Evolutionary conservation across 2,797 vertebrate species (phyloP).

Genomic region (Discoglossus pictus): DNA sequence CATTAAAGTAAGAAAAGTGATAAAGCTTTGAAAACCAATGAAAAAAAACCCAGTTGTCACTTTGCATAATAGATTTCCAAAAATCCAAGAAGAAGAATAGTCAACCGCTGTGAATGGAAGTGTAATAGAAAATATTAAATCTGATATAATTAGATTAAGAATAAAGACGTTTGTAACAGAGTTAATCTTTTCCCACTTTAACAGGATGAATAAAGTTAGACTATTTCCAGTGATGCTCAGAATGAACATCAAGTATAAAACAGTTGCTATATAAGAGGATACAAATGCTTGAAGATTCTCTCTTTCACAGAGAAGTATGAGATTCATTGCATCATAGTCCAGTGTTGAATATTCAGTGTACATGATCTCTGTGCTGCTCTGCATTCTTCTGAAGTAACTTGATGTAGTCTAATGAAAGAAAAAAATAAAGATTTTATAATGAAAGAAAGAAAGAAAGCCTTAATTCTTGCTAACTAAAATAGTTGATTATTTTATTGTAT

Average conservation of each 20-base stretch:
- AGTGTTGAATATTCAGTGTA: too few species aligned
- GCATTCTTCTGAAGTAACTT: too few species aligned
- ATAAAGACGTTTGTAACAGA: constrained; percentile 54
- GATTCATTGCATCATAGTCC: too few species aligned
- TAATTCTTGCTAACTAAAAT: too few species aligned
- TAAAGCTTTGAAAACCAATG: constrained; percentile 59
- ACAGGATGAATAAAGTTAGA: constrained; percentile 49
- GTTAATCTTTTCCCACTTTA: constrained; percentile 44
- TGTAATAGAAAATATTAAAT: constrained; percentile 54
- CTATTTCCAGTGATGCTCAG: constrained; percentile 54
- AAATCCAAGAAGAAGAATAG: constrained; percentile 50
- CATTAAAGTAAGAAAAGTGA: constrained; percentile 57
- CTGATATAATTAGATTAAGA: constrained; percentile 54
- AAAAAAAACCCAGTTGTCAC: constrained; percentile 49
- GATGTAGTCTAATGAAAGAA: too few species aligned
- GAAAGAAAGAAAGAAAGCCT: too few species aligned
- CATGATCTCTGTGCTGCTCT: too few species aligned
- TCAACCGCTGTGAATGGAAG: constrained; percentile 53
- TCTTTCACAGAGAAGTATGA: too few species aligned
- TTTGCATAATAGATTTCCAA: constrained; percentile 54
- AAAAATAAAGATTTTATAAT: too few species aligned
- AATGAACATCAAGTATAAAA: constrained; percentile 2
- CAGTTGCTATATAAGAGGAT: too few species aligned
- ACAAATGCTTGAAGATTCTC: too few species aligned
- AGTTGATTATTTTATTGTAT: too few species aligned